Evolutionary conservation across 30 jellyfish, hydroid and myxozoan species (phyloP), one percentile per base, ranked within the genome.

Genomic region (Mastigias papua): DNA sequence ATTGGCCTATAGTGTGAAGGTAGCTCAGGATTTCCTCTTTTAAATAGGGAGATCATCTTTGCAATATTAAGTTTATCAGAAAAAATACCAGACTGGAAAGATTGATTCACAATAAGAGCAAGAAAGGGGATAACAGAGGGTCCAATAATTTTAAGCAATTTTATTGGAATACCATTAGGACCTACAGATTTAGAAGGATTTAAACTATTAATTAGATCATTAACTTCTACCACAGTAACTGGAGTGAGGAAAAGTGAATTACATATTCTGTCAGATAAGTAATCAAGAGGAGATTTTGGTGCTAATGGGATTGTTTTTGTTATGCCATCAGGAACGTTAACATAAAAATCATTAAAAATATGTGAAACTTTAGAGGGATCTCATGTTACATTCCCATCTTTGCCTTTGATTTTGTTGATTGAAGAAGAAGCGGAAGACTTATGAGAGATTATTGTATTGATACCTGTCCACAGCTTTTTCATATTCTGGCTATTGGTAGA

Each of bases 141-240:
- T 32, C 58, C 67, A 8, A 84, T 11, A 28, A 23, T 7, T 84
- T 73, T 84, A 5, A 84, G 91, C 17, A 84, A 32, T 31, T 66
- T 31, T 34, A 73, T 84, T n/a, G 90, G 94, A 26, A 84, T 84
- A 35, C 91, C 28, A 17, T 15, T 42, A 42, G 91, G 89, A 15
- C 89, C 93, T 6, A 83, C 81, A 84, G 90, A 64, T 71, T 84
- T 84, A 1, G 42, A 54, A 19, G 76, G 35, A 13, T 76, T 76
- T 34, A 76, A 58, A 30, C 28, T 2, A 76, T 61, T 51, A 23
- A 76, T 76, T 33, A 76, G 9, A 34, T 76, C 87, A 49, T 54
- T n/a, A 33, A 51, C 65, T 76, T 76, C 87, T 11, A 34, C 2
- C 4, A 5, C 2, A 51, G 48, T 34, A 23, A 49, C 62, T 6